phyloP scores from a whole-genome alignment of 1,140 invertebrate species.

The Macrobrachium rosenbergii region DNA sequence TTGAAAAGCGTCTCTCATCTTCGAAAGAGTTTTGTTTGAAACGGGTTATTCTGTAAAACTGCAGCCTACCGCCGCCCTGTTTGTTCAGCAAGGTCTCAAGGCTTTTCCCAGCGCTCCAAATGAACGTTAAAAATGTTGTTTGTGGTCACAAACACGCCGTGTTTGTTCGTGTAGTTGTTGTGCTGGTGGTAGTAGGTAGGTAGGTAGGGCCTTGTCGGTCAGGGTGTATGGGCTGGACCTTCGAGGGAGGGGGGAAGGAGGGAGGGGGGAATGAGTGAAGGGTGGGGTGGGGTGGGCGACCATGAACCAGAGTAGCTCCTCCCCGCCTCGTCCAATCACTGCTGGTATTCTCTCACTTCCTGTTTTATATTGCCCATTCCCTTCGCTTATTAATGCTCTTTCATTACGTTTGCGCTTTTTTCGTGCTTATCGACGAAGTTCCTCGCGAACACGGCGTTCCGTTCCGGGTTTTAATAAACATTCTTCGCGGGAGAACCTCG shows the following conservation, averaged over 20 bases:
- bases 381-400: constrained; percentile 22
- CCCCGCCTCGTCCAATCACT: constrained; percentile 47
- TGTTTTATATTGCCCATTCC: constrained; percentile 58
- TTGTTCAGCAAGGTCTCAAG: too few relatives aligned
- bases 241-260: background rate
- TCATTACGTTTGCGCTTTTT: background rate
- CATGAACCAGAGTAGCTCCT: constrained; percentile 30
- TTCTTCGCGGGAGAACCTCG: too few relatives aligned
- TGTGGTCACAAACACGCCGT: too few relatives aligned
- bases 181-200: background rate
- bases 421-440: background rate
- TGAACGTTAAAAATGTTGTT: too few relatives aligned
- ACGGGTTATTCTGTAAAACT: too few relatives aligned
- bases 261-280: background rate
- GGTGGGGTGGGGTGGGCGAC: constrained; percentile 15
- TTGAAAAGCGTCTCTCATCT: too few relatives aligned
- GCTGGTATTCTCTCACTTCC: constrained; percentile 58
- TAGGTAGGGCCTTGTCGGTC: background rate
- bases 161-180: too few relatives aligned
- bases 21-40: too few relatives aligned
- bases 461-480: too few relatives aligned
- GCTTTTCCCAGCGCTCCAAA: too few relatives aligned
- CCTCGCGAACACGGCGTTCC: background rate
- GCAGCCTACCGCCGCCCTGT: too few relatives aligned
- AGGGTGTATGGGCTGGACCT: too few relatives aligned